phyloP scores from a whole-genome alignment of 2,888 invertebrate genomes.

The Trisateles emortualis region DNA sequence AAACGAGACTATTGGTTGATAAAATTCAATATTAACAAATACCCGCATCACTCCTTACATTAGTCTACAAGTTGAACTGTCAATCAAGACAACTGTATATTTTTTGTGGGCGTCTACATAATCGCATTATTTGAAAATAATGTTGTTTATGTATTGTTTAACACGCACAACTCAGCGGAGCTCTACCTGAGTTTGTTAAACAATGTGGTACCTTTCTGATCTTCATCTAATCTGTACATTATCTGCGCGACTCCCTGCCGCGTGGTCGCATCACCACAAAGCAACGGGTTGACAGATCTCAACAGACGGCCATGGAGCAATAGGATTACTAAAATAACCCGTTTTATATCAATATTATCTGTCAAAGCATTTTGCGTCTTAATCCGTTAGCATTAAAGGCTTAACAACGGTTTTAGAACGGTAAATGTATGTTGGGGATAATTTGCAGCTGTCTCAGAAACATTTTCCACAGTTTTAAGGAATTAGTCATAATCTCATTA shows the following conservation, averaged over 20 bases:
- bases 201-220: conserved; percentile 81
- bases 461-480: conserved; percentile 68
- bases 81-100: conserved; percentile 62
- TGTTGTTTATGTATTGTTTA: conserved; percentile 83
- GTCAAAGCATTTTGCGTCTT: conserved; percentile 60
- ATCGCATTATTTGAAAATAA: conserved; percentile 80
- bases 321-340: conserved; percentile 79
- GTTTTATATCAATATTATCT: conserved; percentile 60
- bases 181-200: conserved; percentile 79
- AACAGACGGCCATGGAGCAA: conserved; percentile 74
- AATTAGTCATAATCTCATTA: conserved; percentile 79
- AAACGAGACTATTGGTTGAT: conserved; percentile 19
- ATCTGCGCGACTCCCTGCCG: conserved; percentile 77
- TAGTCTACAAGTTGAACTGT: conserved; percentile 51
- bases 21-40: conserved; percentile 27
- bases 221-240: conserved; percentile 83
- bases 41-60: conserved; percentile 50
- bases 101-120: conserved; percentile 64
- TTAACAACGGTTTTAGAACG: conserved; percentile 39
- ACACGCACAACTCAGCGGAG: conserved; percentile 63
- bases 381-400: conserved; percentile 45
- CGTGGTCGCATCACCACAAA: conserved; percentile 80
- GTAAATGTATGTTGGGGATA: conserved; percentile 52
- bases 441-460: conserved; percentile 67
- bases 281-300: conserved; percentile 86